Percentiles rank a stretch among this genome's conserved stretches.
phyloP scores from a whole-genome alignment of 1,140 invertebrate genomes.

The Bombus haemorrhoidalis region DNA sequence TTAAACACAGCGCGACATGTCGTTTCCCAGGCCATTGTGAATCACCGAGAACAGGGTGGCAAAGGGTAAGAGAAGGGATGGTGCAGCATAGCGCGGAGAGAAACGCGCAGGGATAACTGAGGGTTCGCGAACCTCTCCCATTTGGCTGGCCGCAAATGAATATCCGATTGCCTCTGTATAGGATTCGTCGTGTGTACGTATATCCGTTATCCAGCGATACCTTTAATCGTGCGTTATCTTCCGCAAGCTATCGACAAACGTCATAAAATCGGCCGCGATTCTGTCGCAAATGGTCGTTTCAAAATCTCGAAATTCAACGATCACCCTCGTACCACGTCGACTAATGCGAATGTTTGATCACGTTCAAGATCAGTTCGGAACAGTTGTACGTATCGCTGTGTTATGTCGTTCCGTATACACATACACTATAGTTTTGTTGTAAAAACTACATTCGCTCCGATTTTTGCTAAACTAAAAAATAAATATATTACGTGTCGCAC shows the following conservation, averaged over 20 bases:
- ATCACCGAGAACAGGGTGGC: not conserved
- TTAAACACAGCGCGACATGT: not conserved
- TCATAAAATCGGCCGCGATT: conserved; percentile 60
- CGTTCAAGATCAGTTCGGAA: not conserved
- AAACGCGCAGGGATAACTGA: not conserved
- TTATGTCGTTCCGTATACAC: not conserved
- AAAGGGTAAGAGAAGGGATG: not conserved
- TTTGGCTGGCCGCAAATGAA: conserved; percentile 59
- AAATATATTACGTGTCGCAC: no score
- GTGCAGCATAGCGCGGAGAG: not conserved
- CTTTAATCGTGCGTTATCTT: conserved; percentile 66
- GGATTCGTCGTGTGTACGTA: conserved; percentile 35
- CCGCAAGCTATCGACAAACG: conserved; percentile 56
- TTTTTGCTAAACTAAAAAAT: no score
- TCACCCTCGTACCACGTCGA: not conserved
- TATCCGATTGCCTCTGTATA: conserved; percentile 60
- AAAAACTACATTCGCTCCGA: not conserved
- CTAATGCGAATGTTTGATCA: conserved; percentile 2
- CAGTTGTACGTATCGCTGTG: not conserved
- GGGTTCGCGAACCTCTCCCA: not conserved
- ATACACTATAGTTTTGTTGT: not conserved
- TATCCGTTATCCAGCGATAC: conserved; percentile 57
- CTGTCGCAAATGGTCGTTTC: conserved; percentile 54
- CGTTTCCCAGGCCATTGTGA: no score
- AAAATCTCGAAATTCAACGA: conserved; percentile 59